Conservation (phyloP, 2,113 vertebrate species). For the Heloderma charlesbogerti region DNA sequence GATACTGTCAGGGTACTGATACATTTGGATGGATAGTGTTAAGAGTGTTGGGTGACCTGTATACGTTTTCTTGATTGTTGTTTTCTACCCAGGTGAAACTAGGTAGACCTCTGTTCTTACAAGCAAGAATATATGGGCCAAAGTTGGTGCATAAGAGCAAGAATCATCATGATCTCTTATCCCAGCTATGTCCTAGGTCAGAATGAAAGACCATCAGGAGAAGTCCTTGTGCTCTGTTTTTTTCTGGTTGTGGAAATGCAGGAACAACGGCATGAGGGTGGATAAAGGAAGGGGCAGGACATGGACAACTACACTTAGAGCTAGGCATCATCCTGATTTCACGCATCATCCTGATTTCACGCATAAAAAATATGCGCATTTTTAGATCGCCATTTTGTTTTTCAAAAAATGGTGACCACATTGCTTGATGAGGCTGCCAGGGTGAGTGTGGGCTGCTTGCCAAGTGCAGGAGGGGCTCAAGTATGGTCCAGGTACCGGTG, state of each 20-base stretch:
- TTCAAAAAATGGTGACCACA: too few relatives aligned
- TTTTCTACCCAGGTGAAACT: not conserved
- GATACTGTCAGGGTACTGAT: not conserved
- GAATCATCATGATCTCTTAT: not conserved
- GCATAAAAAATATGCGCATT: too few relatives aligned
- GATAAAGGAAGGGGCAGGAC: not conserved
- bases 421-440: too few relatives aligned
- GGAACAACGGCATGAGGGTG: not conserved
- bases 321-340: too few relatives aligned
- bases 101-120: not conserved
- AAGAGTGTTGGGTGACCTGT: not conserved
- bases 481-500: too few relatives aligned
- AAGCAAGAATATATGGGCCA: not conserved
- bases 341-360: too few relatives aligned
- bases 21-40: conserved; percentile 2
- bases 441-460: too few relatives aligned
- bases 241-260: not conserved
- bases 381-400: too few relatives aligned
- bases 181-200: not conserved
- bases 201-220: not conserved
- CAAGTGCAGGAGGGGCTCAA: too few relatives aligned
- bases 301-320: not conserved
- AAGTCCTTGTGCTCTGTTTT: not conserved
- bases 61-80: not conserved
- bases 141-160: not conserved